phyloP scores from a whole-genome alignment of 2,113 vertebrate genomes.

The Oryzias woworae region DNA sequence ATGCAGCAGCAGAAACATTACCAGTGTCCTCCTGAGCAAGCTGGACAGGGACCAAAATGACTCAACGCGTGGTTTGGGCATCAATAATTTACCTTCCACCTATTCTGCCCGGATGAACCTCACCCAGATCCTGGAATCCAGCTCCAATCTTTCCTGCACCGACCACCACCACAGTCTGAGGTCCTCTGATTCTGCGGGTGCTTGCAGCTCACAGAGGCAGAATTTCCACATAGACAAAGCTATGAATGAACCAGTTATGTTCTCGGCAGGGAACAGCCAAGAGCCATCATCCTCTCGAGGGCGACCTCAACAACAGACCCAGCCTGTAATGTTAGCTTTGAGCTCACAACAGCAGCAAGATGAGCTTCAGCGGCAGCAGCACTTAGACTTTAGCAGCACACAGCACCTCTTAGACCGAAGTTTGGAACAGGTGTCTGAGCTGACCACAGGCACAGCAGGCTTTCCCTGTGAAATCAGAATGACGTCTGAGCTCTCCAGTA shows the following conservation, averaged over 20 bases:
- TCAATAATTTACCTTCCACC: conserved; percentile 90
- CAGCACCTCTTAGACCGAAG: conserved; percentile 87
- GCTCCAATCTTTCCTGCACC: conserved; percentile 80
- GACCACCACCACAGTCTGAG: conserved; percentile 85
- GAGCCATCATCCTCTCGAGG: conserved; percentile 82
- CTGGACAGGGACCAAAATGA: conserved; percentile 89
- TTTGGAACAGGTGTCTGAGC: conserved; percentile 86
- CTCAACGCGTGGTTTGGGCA: conserved; percentile 86
- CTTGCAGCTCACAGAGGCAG: conserved; percentile 88
- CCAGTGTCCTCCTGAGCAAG: conserved; percentile 90
- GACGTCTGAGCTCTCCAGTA: conserved; percentile 92
- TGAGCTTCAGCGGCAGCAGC: conserved; percentile 75
- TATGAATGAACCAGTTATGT: conserved; percentile 84
- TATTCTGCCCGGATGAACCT: conserved; percentile 99
- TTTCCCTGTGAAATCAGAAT: conserved; percentile 91
- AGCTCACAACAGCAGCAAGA: conserved; percentile 74
- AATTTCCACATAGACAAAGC: conserved; percentile 90
- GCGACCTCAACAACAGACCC: conserved; percentile 70
- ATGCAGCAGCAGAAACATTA: conserved; percentile 86
- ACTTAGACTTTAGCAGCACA: conserved; percentile 87
- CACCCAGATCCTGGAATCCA: conserved; percentile 94
- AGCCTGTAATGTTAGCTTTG: conserved; percentile 74
- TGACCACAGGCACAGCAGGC: conserved; percentile 78
- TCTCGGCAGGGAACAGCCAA: conserved; percentile 84
- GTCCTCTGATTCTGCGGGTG: conserved; percentile 78